A percentile compares a stretch with the other conserved stretches of the same genome.
Conservation (phyloP, 2,797 vertebrate species). For the Phoxinus dragarum region DNA sequence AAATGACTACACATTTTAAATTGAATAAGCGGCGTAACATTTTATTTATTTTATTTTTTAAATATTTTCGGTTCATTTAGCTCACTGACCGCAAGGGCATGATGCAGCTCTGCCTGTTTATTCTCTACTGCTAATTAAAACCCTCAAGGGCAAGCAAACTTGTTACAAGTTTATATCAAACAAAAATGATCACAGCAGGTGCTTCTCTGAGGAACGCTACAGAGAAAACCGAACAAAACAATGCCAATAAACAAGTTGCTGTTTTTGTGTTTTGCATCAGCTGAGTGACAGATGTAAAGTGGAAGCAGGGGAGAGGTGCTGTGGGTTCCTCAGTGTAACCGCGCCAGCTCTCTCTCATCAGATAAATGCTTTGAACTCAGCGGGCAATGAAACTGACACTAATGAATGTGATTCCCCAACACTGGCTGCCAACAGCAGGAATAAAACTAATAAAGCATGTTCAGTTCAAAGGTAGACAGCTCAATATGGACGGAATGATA, state of each 20-base stretch:
- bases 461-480: conserved; percentile 61
- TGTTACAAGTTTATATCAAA: conserved; percentile 54
- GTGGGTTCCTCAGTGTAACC: conserved; percentile 65
- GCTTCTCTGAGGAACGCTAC: conserved; percentile 46
- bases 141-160: conserved; percentile 33
- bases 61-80: conserved; percentile 11
- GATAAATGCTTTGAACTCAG: conserved; percentile 71
- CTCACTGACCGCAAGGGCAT: conserved; percentile 24
- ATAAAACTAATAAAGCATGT: conserved; percentile 68
- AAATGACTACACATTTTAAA: not conserved
- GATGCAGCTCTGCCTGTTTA: conserved; percentile 32
- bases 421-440: conserved; percentile 70
- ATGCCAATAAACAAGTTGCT: conserved; percentile 66
- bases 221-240: conserved; percentile 67
- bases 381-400: conserved; percentile 73
- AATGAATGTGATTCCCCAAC: conserved; percentile 75
- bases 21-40: not conserved
- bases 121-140: conserved; percentile 47
- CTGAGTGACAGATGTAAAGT: conserved; percentile 71
- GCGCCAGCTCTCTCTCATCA: conserved; percentile 66
- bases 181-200: conserved; percentile 63
- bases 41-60: conserved; percentile 9
- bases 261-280: conserved; percentile 66
- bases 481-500: conserved; percentile 61
- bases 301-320: conserved; percentile 63